A percentile compares a stretch with the other conserved stretches of the same genome.
phyloP scores from a whole-genome alignment of 1,140 invertebrate genomes.

The Thaumetopoea pityocampa region DNA sequence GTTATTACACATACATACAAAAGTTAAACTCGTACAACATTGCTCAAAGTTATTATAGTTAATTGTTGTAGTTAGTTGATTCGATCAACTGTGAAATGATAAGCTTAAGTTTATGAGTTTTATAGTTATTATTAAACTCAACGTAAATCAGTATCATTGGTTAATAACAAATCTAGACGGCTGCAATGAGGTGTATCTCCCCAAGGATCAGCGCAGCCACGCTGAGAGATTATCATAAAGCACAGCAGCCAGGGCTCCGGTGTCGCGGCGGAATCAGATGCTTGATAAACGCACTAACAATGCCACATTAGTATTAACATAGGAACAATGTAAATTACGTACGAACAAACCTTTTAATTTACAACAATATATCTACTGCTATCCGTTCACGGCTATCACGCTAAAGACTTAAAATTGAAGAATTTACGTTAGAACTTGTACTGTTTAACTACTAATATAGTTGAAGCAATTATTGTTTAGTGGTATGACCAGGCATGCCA shows the following conservation, averaged over 20 bases:
- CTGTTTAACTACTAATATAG: too few species aligned
- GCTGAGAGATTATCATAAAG: constrained; percentile 23
- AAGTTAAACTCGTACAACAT: too few species aligned
- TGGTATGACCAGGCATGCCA: too few species aligned
- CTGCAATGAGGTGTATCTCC: constrained; percentile 21
- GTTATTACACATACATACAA: too few species aligned
- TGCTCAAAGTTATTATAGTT: too few species aligned
- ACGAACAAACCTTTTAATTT: constrained; percentile 9
- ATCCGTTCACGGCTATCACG: constrained; percentile 6
- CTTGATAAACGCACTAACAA: constrained; percentile 19
- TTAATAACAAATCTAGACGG: constrained; percentile 17
- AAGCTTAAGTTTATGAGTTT: neutral
- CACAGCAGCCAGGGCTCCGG: constrained; percentile 8
- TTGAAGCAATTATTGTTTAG: too few species aligned
- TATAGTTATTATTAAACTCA: constrained; percentile 2
- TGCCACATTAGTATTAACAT: constrained; percentile 17
- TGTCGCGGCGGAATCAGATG: constrained; percentile 17
- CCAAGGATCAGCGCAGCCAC: constrained; percentile 13
- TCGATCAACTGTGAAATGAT: neutral
- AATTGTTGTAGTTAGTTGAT: neutral
- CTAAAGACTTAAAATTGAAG: too few species aligned
- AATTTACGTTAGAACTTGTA: too few species aligned
- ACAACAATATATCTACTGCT: constrained; percentile 7
- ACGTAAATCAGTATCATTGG: constrained; percentile 10
- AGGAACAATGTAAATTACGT: constrained; percentile 18